These are phyloP conservation scores for Myotis findleyi DNA, from an alignment of 2,797 vertebrate genomes.

Conservation along the genomic window DNA sequence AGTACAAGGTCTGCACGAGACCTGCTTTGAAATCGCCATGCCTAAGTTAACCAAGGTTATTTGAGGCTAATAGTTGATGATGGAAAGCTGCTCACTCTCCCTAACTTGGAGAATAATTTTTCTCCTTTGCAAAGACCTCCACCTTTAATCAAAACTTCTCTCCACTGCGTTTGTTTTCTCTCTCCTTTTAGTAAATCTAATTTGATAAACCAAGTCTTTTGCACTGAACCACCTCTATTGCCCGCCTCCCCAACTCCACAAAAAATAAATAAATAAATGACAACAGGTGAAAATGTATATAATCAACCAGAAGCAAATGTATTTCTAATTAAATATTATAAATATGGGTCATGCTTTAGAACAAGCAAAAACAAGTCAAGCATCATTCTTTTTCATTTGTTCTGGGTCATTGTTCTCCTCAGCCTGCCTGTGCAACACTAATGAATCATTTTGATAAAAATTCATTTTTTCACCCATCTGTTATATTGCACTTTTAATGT, in stretches of 20 bases:
- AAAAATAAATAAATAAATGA: slow-evolving; percentile 37
- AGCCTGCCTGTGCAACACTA: slow-evolving; percentile 76
- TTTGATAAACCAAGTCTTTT: slow-evolving; percentile 74
- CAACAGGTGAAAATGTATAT: slow-evolving; percentile 72
- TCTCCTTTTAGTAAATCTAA: slow-evolving; percentile 72
- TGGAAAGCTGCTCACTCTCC: slow-evolving; percentile 61
- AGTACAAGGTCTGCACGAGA: slow-evolving; percentile 49
- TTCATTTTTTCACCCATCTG: slow-evolving; percentile 80
- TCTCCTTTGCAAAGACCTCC: slow-evolving; percentile 26
- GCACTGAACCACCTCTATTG: not conserved
- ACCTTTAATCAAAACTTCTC: not conserved
- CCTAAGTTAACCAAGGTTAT: slow-evolving; percentile 77
- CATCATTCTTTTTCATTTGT: slow-evolving; percentile 84
- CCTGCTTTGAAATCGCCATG: slow-evolving; percentile 79
- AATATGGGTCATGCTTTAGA: slow-evolving; percentile 79
- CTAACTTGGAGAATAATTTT: slow-evolving; percentile 63
- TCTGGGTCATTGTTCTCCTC: slow-evolving; percentile 83
- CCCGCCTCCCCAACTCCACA: not conserved
- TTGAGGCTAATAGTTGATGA: slow-evolving; percentile 74
- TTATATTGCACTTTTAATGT: slow-evolving; percentile 78
- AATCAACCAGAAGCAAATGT: slow-evolving; percentile 75
- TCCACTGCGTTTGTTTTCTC: slow-evolving; percentile 59
- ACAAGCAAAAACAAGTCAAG: slow-evolving; percentile 80
- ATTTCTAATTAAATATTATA: slow-evolving; percentile 83
- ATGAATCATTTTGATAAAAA: slow-evolving; percentile 81